phyloP scores from a whole-genome alignment of 2,113 vertebrate genomes.

The Menura novaehollandiae region DNA sequence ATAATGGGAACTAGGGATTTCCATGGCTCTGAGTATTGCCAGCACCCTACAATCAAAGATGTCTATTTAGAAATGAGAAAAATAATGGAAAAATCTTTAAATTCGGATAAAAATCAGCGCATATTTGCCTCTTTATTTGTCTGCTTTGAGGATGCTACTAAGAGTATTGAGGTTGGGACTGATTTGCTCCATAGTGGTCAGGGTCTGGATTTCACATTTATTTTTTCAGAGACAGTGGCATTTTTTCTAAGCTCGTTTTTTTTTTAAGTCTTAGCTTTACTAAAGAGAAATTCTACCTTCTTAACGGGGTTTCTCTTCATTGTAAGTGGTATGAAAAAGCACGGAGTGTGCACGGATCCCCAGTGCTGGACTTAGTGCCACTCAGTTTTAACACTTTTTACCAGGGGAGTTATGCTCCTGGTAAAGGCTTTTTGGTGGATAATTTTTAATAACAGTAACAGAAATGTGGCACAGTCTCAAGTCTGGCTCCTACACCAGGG shows the following conservation, averaged over 20 bases:
- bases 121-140: background rate
- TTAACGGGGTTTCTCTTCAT: background rate
- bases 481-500: background rate
- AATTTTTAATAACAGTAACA: background rate
- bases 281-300: background rate
- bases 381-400: background rate
- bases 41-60: background rate
- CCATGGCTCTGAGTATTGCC: background rate
- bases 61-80: background rate
- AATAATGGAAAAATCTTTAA: background rate
- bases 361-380: no score
- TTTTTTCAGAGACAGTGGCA: background rate
- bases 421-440: background rate
- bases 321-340: background rate
- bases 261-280: background rate
- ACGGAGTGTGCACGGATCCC: background rate
- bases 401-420: background rate
- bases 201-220: background rate
- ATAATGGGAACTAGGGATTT: background rate
- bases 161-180: background rate
- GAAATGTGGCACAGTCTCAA: background rate
- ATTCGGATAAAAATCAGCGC: background rate
- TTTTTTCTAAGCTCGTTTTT: background rate
- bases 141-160: background rate
- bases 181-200: background rate